A percentile compares a stretch with the other conserved stretches of the same genome.
phyloP scores from a whole-genome alignment of 2,888 invertebrate species.

The Cyaniris semiargus region DNA sequence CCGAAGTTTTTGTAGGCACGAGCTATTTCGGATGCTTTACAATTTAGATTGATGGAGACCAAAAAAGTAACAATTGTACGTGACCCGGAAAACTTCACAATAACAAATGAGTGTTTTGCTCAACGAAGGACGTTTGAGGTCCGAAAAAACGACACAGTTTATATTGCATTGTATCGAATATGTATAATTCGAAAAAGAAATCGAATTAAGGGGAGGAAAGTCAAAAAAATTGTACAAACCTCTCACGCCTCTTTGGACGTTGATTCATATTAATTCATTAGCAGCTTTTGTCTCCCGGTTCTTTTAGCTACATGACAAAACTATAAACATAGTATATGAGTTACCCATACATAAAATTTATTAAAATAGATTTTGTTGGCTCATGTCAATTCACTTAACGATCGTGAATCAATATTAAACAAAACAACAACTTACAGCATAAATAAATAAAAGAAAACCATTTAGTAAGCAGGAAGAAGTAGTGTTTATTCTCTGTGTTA shows the following conservation, averaged over 20 bases:
- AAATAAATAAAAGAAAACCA: neutral
- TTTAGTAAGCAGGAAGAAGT: neutral
- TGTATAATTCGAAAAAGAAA: too few species aligned
- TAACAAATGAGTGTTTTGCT: conserved; percentile 33
- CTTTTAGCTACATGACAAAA: too few species aligned
- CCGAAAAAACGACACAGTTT: conserved; percentile 28
- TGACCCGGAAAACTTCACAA: conserved; percentile 37
- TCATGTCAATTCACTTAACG: neutral
- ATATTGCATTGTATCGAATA: neutral
- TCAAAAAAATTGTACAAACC: too few species aligned
- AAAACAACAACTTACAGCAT: neutral
- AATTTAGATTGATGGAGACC: conserved; percentile 38
- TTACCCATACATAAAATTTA: too few species aligned
- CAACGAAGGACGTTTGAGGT: conserved; percentile 38
- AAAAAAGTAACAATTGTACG: conserved; percentile 38
- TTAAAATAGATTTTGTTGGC: too few species aligned
- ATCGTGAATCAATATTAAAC: neutral
- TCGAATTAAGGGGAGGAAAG: too few species aligned
- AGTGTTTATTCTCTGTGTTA: neutral
- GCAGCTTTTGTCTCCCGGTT: too few species aligned
- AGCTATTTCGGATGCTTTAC: neutral
- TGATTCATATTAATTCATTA: too few species aligned
- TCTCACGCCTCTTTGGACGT: too few species aligned
- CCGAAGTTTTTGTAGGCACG: conserved; percentile 6
- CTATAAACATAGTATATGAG: too few species aligned